Evolutionary conservation across 2,113 vertebrate species (phyloP).

Genomic region (Myotis brandtii): DNA sequence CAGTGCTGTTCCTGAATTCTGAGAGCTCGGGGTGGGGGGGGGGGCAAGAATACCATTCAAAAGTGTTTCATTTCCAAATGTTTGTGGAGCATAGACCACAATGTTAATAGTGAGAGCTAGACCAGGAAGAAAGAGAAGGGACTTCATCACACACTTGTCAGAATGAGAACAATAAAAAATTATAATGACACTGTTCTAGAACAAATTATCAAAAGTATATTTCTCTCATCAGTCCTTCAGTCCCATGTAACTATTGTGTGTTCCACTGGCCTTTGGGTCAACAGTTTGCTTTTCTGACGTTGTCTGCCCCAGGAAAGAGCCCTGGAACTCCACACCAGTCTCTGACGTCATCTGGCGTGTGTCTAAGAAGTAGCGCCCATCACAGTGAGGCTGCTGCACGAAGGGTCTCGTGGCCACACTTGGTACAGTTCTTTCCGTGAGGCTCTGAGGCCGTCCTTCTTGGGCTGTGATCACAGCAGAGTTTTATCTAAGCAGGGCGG

Average conservation of each 20-base stretch:
- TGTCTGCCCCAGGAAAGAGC: neutral
- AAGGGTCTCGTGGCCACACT: neutral
- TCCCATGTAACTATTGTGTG: neutral
- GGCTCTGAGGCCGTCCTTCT: neutral
- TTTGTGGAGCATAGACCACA: neutral
- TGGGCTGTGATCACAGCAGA: neutral
- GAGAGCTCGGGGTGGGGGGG: neutral
- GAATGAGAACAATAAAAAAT: neutral
- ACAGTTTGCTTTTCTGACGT: neutral
- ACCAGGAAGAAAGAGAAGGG: neutral
- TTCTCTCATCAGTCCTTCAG: neutral
- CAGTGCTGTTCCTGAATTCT: neutral
- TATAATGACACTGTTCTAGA: neutral
- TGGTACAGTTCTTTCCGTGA: neutral
- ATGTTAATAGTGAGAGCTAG: neutral
- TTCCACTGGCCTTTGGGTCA: neutral
- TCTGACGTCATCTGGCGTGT: neutral
- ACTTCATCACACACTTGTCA: neutral
- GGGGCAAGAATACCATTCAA: neutral
- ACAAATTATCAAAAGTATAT: neutral
- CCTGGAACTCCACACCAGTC: neutral
- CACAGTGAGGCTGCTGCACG: neutral
- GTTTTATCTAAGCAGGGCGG: neutral
- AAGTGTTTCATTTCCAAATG: conserved; percentile 9
- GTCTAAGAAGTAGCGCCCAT: neutral